Percentiles rank a stretch among this genome's conserved stretches.
Evolutionary conservation across 92 coral and sea anemone genomes (phyloP).

Genomic region (Epizoanthus ramosus): DNA sequence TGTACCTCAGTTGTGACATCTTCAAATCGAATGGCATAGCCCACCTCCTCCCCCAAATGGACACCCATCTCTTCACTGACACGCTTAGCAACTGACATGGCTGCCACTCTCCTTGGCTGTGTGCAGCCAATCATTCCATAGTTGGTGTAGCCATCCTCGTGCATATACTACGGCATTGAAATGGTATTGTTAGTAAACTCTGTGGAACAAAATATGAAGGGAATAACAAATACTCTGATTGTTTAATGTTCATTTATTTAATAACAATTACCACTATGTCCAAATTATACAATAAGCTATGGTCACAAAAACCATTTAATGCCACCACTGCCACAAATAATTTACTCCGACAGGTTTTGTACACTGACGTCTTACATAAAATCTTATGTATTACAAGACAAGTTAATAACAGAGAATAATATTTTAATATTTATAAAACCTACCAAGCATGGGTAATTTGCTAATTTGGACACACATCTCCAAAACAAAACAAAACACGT

Average conservation of each 20-base stretch:
- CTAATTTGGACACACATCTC: too few relatives aligned
- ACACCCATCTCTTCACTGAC: constrained; percentile 94
- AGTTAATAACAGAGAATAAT: neutral
- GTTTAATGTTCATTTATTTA: neutral
- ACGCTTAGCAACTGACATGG: constrained; percentile 99
- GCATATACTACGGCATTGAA: constrained; percentile 74
- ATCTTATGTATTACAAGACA: neutral
- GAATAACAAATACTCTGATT: neutral
- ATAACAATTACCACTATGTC: neutral
- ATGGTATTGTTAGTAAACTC: neutral
- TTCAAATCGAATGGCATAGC: constrained; percentile 98
- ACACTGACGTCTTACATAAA: too few relatives aligned
- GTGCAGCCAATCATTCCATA: constrained; percentile 99
- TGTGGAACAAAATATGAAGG: neutral
- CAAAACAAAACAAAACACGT: too few relatives aligned
- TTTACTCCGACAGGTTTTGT: neutral
- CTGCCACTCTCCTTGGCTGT: constrained; percentile 99
- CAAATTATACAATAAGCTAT: too few relatives aligned
- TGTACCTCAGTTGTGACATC: constrained; percentile 92
- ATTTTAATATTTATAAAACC: too few relatives aligned
- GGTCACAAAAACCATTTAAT: neutral
- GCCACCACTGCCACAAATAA: neutral
- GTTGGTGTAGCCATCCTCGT: constrained; percentile 97
- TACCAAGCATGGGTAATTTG: too few relatives aligned
- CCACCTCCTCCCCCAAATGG: constrained; percentile 91